phyloP scores from a whole-genome alignment of 2,113 vertebrate genomes.

The Steatornis caripensis region DNA sequence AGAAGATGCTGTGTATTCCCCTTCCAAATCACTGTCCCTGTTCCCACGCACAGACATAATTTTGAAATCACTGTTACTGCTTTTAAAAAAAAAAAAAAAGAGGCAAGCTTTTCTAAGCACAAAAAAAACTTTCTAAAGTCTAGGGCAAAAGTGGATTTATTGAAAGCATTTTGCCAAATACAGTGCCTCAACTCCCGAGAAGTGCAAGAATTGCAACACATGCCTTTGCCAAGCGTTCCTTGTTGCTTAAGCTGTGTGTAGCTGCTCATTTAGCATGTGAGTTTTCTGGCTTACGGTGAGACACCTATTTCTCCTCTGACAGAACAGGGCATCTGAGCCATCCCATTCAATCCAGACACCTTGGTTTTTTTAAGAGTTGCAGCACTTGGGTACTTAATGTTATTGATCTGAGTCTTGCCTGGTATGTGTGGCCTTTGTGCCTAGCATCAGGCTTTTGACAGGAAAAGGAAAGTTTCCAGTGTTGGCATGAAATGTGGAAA shows the following conservation, averaged over 20 bases:
- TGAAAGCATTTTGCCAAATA: background rate
- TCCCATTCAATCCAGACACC: background rate
- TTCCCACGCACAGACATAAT: background rate
- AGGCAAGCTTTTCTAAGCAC: background rate
- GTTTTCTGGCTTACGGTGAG: background rate
- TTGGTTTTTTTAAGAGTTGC: background rate
- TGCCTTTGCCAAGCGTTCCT: background rate
- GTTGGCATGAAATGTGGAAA: background rate
- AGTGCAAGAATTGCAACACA: background rate
- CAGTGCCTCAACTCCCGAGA: background rate
- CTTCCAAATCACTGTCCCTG: background rate
- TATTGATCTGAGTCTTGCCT: background rate
- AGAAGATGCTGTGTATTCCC: background rate
- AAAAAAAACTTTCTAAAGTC: background rate
- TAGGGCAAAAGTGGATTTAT: background rate
- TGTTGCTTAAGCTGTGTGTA: background rate
- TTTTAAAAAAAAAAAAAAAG: background rate
- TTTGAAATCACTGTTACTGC: background rate
- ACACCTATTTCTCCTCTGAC: background rate
- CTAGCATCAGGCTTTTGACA: background rate
- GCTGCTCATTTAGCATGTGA: background rate
- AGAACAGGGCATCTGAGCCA: background rate
- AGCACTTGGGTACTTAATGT: background rate
- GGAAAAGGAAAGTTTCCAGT: background rate
- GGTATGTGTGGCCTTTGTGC: background rate